phyloP scores from a whole-genome alignment of 1,140 invertebrate species.

The Melipona quadrifasciata region DNA sequence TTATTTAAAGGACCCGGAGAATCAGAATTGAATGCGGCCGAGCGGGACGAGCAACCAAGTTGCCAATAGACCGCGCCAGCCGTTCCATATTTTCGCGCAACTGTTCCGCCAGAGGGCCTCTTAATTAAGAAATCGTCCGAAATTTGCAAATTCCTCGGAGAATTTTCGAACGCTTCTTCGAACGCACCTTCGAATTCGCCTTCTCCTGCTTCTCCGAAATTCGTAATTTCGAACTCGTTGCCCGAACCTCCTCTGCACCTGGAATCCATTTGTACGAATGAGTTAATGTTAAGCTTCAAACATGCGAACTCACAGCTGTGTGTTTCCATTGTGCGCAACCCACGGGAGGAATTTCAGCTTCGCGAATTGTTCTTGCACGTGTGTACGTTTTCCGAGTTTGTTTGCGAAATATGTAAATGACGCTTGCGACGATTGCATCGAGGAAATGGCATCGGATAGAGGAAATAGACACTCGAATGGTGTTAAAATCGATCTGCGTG shows the following conservation, averaged over 20 bases:
- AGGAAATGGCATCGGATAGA: no score
- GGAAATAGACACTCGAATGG: no score
- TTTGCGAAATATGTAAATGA: no score
- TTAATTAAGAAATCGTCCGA: constrained; percentile 27
- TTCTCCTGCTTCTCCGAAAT: not conserved
- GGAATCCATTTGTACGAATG: not conserved
- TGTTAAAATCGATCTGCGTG: no score
- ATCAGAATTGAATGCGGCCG: constrained; percentile 41
- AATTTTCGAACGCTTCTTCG: not conserved
- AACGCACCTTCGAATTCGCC: not conserved
- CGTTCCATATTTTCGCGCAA: constrained; percentile 38
- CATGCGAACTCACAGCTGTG: not conserved
- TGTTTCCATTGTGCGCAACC: not conserved
- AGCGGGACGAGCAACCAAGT: constrained; percentile 14
- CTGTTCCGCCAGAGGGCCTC: constrained; percentile 6
- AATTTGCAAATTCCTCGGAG: not conserved
- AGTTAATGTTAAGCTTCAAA: not conserved
- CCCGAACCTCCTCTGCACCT: not conserved
- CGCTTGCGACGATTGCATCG: not conserved
- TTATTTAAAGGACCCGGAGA: constrained; percentile 48
- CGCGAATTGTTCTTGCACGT: not conserved
- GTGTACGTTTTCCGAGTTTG: not conserved
- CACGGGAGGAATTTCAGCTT: not conserved
- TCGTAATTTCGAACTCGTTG: not conserved
- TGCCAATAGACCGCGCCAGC: constrained; percentile 14